These are phyloP conservation scores for Quadroppia sp. DNA, from an alignment of 2,888 invertebrate species.

Conservation along the genomic window DNA sequence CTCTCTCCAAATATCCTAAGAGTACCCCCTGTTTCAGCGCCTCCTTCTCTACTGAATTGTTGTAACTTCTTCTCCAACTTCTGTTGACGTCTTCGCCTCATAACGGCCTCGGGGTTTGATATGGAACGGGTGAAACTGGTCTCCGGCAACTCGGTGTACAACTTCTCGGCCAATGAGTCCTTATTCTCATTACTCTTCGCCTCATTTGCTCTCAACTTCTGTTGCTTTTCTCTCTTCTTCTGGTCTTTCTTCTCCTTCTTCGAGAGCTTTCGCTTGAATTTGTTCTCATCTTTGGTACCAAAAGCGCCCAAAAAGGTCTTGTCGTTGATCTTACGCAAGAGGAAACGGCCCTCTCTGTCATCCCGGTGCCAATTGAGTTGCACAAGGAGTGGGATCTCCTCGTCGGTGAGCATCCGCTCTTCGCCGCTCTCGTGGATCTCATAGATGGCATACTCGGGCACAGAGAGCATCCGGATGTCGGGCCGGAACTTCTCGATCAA, in stretches of 20 bases:
- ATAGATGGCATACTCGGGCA: conserved; percentile 64
- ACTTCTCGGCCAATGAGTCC: conserved; percentile 76
- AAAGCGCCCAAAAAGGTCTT: conserved; percentile 59
- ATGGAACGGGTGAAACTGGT: conserved; percentile 98
- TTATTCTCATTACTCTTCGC: conserved; percentile 61
- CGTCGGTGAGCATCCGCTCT: conserved; percentile 80
- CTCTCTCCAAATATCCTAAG: conserved; percentile 87
- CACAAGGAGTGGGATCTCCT: conserved; percentile 91
- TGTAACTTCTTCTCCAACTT: conserved; percentile 93
- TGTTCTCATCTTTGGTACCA: conserved; percentile 41
- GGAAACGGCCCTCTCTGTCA: conserved; percentile 93
- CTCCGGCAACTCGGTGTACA: conserved; percentile 92
- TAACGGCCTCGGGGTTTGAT: conserved; percentile 99
- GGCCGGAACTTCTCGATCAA: conserved; percentile 98
- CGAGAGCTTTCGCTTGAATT: conserved; percentile 84
- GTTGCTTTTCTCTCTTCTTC: conserved; percentile 66
- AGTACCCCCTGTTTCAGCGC: conserved; percentile 72
- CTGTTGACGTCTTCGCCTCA: conserved; percentile 92
- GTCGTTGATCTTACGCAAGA: conserved; percentile 81
- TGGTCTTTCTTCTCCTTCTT: conserved; percentile 96
- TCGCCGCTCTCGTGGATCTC: conserved; percentile 74
- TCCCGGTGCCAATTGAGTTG: conserved; percentile 99
- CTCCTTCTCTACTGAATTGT: conserved; percentile 78
- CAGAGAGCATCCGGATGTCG: conserved; percentile 89
- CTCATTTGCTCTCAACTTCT: conserved; percentile 38